Conservation (phyloP, 2,113 vertebrate genomes). For the Lathamus discolor region DNA sequence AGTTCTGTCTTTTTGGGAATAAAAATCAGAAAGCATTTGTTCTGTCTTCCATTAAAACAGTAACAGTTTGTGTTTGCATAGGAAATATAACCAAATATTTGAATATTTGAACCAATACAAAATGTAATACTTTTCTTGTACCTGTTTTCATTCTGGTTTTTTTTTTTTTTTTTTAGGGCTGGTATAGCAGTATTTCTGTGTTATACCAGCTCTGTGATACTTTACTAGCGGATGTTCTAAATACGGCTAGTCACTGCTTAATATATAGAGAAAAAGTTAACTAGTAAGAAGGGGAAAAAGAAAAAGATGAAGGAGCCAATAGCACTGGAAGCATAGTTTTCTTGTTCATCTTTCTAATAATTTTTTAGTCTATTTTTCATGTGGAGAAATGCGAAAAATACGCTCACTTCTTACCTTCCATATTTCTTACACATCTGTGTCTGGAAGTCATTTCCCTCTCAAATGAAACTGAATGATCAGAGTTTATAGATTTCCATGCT, state of each 20-base stretch:
- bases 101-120: background rate
- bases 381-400: background rate
- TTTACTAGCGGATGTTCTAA: background rate
- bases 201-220: background rate
- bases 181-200: background rate
- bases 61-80: background rate
- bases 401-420: background rate
- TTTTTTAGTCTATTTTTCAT: background rate
- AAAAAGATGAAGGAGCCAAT: background rate
- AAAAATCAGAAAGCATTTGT: background rate
- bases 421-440: background rate
- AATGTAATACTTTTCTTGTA: background rate
- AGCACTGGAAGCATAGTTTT: background rate
- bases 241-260: background rate
- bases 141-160: background rate
- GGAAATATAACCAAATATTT: background rate
- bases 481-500: background rate
- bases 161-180: background rate
- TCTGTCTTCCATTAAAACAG: background rate
- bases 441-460: background rate
- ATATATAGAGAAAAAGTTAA: background rate
- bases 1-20: background rate
- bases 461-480: background rate
- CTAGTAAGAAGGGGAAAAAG: background rate
- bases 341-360: background rate